Conservation (phyloP, 2,113 vertebrate species). For the Leptobrachium ailaonicum region DNA sequence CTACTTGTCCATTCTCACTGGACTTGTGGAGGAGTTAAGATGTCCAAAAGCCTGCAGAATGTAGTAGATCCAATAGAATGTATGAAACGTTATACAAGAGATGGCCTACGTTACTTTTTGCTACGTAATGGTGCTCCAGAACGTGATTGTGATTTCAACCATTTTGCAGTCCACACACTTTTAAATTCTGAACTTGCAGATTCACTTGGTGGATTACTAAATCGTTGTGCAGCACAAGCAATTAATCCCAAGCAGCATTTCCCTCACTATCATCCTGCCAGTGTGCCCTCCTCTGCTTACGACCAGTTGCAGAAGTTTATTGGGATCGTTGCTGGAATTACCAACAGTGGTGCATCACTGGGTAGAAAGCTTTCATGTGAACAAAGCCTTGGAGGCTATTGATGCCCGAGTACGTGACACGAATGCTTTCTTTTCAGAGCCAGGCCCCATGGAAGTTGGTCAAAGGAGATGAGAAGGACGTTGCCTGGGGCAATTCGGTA, state of each 20-base stretch:
- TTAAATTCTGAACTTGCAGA: conserved; percentile 88
- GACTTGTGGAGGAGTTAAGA: conserved; percentile 89
- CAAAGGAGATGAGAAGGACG: conserved; percentile 59
- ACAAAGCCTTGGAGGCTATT: conserved; percentile 88
- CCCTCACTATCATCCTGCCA: conserved; percentile 46
- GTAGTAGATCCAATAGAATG: conserved; percentile 79
- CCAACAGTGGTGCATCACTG: conserved; percentile 69
- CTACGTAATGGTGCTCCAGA: conserved; percentile 89
- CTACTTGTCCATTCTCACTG: conserved; percentile 93
- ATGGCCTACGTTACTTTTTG: conserved; percentile 92
- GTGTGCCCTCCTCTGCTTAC: conserved; percentile 65
- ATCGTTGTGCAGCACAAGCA: conserved; percentile 80
- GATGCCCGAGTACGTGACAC: conserved; percentile 77
- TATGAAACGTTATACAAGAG: conserved; percentile 71
- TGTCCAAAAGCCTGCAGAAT: conserved; percentile 96
- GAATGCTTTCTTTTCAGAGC: conserved; percentile 88
- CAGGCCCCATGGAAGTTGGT: conserved; percentile 87
- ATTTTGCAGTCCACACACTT: conserved; percentile 81
- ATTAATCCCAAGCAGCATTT: conserved; percentile 85
- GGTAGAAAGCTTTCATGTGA: conserved; percentile 77
- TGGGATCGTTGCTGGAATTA: conserved; percentile 70
- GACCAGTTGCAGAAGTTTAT: conserved; percentile 78
- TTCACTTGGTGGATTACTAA: conserved; percentile 87
- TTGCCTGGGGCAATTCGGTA: conserved; percentile 81
- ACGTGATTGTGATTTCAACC: conserved; percentile 86